Evolutionary conservation across 2,888 invertebrate species (phyloP), one percentile per base, ranked within the genome.

Genomic region (Chrysomela aeneicollis): DNA sequence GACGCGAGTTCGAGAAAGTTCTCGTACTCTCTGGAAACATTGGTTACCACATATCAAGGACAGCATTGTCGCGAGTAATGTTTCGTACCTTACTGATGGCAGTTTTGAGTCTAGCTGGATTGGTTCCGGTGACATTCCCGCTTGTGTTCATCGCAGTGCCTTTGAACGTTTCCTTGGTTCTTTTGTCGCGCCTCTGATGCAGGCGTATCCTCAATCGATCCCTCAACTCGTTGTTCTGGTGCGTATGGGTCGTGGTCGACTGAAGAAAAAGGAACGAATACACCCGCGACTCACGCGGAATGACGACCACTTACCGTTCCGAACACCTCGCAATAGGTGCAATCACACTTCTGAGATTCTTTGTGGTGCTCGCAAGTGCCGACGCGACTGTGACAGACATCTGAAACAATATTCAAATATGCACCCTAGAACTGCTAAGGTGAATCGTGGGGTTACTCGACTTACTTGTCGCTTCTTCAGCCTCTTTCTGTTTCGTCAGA

Each of bases 321-420:
- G 65, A 82, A 82, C 18, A 82, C 79, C 76, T 81, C 81, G 64
- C 82, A 81, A 70, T 80, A 81, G 49, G 81, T 79, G 67, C 81
- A 82, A 69, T 81, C 81, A 68, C 82, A 82, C 69, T 77, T 80
- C 63, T 80, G 81, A 37, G 76, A 71, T 63, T 78, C 78, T 54
- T 77, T 78, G 51, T 77, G 76, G 59, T 69, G 69, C 10, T 71
- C 71, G 59, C 67, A 69, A n/a, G 52, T 52, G 17, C 59, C 64
- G 8, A 55, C 50, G 30, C 67, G 64, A 18, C 64, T 60, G 57
- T 63, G 66, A 51, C 69, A 67, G 46, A 64, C 35, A 53, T 30
- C 66, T 66, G 50, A 55, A 62, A 57, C n/a, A 32, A 46, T n/a
- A n/a, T n/a, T n/a, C n/a, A 26, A 3, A 26, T 6, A 26, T 26